phyloP scores from a whole-genome alignment of 1,140 invertebrate species.

The Sycobia sp. region DNA sequence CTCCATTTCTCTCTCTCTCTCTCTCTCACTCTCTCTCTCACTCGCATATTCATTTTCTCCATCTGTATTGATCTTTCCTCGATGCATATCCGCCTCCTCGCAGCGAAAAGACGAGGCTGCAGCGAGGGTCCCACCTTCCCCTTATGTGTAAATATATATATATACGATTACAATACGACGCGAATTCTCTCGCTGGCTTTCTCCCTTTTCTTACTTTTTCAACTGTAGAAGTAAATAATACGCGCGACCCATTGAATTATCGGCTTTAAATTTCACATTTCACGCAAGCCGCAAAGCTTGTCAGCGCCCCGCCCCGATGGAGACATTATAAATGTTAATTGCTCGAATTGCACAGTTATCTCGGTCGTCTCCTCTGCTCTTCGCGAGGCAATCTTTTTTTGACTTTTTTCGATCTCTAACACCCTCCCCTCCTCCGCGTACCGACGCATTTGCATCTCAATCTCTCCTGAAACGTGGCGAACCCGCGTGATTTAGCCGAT shows the following conservation, averaged over 20 bases:
- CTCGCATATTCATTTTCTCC: slow-evolving; percentile 10
- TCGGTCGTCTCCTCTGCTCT: not conserved
- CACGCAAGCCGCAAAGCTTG: slow-evolving; percentile 36
- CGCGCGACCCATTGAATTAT: slow-evolving; percentile 50
- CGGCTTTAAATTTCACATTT: slow-evolving; percentile 53
- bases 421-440: slow-evolving; percentile 27
- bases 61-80: too few relatives aligned
- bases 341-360: slow-evolving; percentile 53
- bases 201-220: slow-evolving; percentile 5
- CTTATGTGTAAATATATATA: too few relatives aligned
- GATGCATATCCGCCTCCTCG: slow-evolving; percentile 4
- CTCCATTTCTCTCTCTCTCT: not conserved
- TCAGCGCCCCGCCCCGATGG: slow-evolving; percentile 38
- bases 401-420: slow-evolving; percentile 29
- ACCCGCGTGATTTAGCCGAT: slow-evolving; percentile 47
- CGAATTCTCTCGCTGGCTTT: slow-evolving; percentile 19
- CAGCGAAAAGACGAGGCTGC: not conserved
- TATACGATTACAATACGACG: too few relatives aligned
- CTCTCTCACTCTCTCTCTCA: slow-evolving; percentile 8
- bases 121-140: slow-evolving; percentile 19
- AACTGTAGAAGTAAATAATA: too few relatives aligned
- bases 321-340: slow-evolving; percentile 60
- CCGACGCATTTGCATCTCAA: slow-evolving; percentile 55
- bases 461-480: too few relatives aligned
- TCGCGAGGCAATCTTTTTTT: not conserved